A percentile compares a stretch with the other conserved stretches of the same genome.
These are phyloP conservation scores for Aphelinus certus DNA, from an alignment of 1,140 invertebrate genomes.

Conservation along the genomic window DNA sequence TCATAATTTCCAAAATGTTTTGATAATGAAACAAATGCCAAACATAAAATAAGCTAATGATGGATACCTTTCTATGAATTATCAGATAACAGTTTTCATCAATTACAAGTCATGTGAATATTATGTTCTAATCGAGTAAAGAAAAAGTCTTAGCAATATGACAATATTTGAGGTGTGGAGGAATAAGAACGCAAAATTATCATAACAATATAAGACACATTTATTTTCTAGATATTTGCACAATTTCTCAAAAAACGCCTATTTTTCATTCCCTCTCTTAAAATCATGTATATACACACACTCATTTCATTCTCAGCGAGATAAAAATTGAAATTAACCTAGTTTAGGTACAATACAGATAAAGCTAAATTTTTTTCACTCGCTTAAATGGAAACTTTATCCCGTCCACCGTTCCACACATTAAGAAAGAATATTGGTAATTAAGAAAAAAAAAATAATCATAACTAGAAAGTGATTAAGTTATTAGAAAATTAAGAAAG, in stretches of 20 bases:
- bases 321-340: constrained; percentile 43
- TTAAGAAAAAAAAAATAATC: constrained; percentile 11
- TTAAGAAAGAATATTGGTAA: constrained; percentile 18
- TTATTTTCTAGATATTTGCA: constrained; percentile 54
- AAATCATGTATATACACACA: constrained; percentile 42
- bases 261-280: constrained; percentile 45
- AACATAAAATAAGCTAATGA: too few relatives aligned
- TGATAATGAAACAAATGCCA: too few relatives aligned
- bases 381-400: constrained; percentile 35
- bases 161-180: background rate
- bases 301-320: constrained; percentile 32
- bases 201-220: constrained; percentile 62
- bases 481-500: constrained; percentile 27
- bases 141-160: background rate
- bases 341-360: constrained; percentile 35
- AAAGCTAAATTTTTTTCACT: constrained; percentile 32
- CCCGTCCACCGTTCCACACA: constrained; percentile 23
- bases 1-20: too few relatives aligned
- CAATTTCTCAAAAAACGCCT: constrained; percentile 44
- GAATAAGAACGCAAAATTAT: background rate
- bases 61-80: too few relatives aligned
- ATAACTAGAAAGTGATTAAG: constrained; percentile 10
- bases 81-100: too few relatives aligned
- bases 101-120: too few relatives aligned
- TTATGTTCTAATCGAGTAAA: background rate